phyloP scores from a whole-genome alignment of 2,113 vertebrate species.

The Odocoileus virginianus region DNA sequence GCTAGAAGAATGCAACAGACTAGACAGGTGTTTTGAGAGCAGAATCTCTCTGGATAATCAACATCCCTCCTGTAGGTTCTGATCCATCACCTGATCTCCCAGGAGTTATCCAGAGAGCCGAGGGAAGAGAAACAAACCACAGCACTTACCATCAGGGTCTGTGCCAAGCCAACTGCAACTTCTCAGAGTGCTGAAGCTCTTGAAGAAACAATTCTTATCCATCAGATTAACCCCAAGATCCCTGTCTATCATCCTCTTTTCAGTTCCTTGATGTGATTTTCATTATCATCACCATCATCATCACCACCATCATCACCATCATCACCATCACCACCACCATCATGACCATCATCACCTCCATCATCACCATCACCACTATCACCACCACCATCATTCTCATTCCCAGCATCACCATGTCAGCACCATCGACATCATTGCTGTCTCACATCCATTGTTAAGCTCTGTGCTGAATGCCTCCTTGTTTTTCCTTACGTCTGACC shows the following conservation, averaged over 20 bases:
- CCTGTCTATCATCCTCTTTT: no score
- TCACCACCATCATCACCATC: accelerated
- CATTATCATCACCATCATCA: background rate
- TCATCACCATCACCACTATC: accelerated
- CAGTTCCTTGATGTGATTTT: background rate
- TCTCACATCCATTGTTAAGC: no score
- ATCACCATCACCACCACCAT: accelerated
- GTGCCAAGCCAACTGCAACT: accelerated
- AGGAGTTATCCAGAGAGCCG: background rate
- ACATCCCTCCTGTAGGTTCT: background rate
- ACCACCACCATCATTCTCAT: background rate
- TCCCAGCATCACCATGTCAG: background rate
- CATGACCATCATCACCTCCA: accelerated
- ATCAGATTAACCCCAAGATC: background rate
- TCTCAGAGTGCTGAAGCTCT: background rate
- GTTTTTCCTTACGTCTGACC: background rate
- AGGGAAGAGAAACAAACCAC: background rate
- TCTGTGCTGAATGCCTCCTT: background rate
- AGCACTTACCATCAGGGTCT: background rate
- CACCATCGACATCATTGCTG: accelerated
- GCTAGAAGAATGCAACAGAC: background rate
- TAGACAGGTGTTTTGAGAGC: background rate
- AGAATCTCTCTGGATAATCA: background rate
- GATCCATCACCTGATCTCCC: background rate
- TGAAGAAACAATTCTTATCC: background rate